A percentile compares a stretch with the other conserved stretches of the same genome.
These are phyloP conservation scores for Elephas maximus DNA, from an alignment of 2,113 vertebrate genomes.

Conservation along the genomic window DNA sequence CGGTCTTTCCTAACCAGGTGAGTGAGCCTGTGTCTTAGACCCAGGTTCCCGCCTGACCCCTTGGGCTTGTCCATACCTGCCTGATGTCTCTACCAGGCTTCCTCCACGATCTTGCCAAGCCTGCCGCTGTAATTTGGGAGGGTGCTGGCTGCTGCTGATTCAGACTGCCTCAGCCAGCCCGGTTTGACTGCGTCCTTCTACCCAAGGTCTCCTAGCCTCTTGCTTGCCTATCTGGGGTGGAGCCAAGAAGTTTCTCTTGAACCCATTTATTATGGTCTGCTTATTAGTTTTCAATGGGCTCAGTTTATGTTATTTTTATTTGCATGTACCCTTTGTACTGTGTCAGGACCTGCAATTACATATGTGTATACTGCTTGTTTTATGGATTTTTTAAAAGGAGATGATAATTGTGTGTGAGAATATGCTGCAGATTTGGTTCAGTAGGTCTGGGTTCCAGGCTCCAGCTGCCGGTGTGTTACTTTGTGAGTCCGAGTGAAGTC, in stretches of 20 bases:
- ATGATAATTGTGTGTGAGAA: not conserved
- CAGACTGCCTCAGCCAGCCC: not conserved
- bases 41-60: not conserved
- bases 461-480: not conserved
- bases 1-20: not conserved
- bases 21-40: not conserved
- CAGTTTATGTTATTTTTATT: not conserved
- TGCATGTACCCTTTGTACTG: not conserved
- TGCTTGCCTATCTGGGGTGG: not conserved
- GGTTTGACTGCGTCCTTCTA: accelerated
- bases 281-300: not conserved
- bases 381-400: not conserved
- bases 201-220: not conserved
- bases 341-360: not conserved
- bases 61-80: constrained; percentile 4
- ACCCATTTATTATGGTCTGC: not conserved
- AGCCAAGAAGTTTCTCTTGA: not conserved
- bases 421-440: not conserved
- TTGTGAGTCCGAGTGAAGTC: not conserved
- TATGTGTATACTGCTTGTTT: not conserved
- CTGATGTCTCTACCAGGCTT: constrained; percentile 9
- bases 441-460: not conserved
- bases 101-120: not conserved
- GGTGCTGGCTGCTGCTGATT: not conserved
- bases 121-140: not conserved